Base-by-base conservation (phyloP, 1,140 invertebrate genomes). In the Halotydeus destructor region DNA sequence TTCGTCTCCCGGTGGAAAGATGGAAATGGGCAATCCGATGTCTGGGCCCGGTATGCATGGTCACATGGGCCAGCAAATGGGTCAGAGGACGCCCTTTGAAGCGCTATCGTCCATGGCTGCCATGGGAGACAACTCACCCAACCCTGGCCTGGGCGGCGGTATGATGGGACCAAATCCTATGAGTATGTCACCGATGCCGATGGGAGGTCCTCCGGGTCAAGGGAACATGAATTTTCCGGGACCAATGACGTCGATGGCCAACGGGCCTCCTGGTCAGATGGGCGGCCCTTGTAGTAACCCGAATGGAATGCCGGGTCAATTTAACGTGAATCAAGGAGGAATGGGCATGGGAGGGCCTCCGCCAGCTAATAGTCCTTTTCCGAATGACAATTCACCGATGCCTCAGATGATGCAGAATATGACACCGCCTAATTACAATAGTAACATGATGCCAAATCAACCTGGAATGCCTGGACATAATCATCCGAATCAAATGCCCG, bases 91-190 rank as follows among this genome's bases (percentile, higher is more conserved):
- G 39, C 72, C 70, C 52, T 88, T 88, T 59, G 84, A 89, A 65
- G 83, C 84, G 0, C 88, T 89, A 48, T 81, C 82, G 12, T 89
- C 84, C 3, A 68, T 88, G 52, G 81, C 83, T 19, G 82, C 88
- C 58, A 89, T 88, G 84, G 83, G 78, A 38, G 83, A 88, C 53
- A 9, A 30, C 9, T 30, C 28, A 30, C 28, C 28, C 14, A 30
- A 30, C 14, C 80, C 48, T 37, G 12, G 44, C 44, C 34, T 40
- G 42, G 21, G 47, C 49, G 35, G n/a, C 50, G 51, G 52, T 31
- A 47, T 54, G 40, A 37, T 46, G 37, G 33, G 31, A 22, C 31
- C 42, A 27, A 38, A 38, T 23, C 35, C 42, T 16, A 68, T 69
- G 62, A 61, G 66, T 58, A 43, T 50, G 40, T 5, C 49, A 6